These are phyloP conservation scores for Agriopis aurantiaria DNA, from an alignment of 2,888 invertebrate species.

Conservation along the genomic window DNA sequence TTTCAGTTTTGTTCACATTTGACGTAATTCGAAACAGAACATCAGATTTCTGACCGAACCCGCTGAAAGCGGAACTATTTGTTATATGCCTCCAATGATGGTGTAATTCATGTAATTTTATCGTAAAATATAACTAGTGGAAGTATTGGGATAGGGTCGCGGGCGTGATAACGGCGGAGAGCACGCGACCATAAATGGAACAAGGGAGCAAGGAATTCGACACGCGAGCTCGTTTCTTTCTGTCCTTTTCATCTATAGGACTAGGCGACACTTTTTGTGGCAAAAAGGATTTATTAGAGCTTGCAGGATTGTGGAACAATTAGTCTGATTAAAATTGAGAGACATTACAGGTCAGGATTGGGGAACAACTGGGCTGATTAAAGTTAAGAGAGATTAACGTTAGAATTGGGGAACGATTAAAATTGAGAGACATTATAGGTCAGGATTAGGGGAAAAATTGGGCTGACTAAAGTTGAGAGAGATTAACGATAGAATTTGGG, in stretches of 20 bases:
- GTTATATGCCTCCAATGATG: slow-evolving; percentile 53
- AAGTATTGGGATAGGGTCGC: slow-evolving; percentile 64
- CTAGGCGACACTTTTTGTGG: slow-evolving; percentile 36
- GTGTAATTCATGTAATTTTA: slow-evolving; percentile 70
- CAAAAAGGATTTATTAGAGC: slow-evolving; percentile 29
- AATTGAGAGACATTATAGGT: slow-evolving; percentile 1
- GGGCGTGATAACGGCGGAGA: slow-evolving; percentile 65
- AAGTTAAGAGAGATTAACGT: slow-evolving; percentile 6
- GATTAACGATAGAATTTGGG: background rate
- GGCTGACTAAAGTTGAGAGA: slow-evolving; percentile 13
- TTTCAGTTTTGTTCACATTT: slow-evolving; percentile 1
- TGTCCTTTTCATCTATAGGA: slow-evolving; percentile 39
- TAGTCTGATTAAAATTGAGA: slow-evolving; percentile 14
- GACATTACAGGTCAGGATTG: background rate
- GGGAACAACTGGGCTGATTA: slow-evolving; percentile 19
- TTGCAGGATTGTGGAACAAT: slow-evolving; percentile 14
- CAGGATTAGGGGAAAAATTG: slow-evolving; percentile 8
- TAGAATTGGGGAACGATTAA: slow-evolving; percentile 9
- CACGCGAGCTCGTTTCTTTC: slow-evolving; percentile 46
- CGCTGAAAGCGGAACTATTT: slow-evolving; percentile 47
- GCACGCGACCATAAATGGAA: slow-evolving; percentile 56
- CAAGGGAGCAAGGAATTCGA: slow-evolving; percentile 47
- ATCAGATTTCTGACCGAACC: slow-evolving; percentile 31
- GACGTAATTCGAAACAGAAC: slow-evolving; percentile 18
- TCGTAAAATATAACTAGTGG: slow-evolving; percentile 65